Percentiles rank a stretch among this genome's conserved stretches.
Conservation (phyloP, 2,113 vertebrate species). For the Perca flavescens region DNA sequence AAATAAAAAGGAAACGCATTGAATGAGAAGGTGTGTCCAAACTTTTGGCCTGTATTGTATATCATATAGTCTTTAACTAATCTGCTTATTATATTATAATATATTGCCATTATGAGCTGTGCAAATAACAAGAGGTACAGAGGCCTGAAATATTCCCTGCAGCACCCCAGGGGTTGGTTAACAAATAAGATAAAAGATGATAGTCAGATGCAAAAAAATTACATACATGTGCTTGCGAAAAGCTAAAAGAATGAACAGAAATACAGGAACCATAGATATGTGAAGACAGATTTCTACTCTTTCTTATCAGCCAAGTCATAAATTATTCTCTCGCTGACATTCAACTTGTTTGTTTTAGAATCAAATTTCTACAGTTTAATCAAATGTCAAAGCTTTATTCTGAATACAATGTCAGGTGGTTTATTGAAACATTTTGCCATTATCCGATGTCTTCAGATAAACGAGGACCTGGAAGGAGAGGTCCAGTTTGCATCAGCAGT, state of each 20-base stretch:
- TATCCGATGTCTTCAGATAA: slow-evolving; percentile 81
- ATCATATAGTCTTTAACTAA: neutral
- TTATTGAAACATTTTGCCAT: slow-evolving; percentile 33
- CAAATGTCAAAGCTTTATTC: neutral
- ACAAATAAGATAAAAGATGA: neutral
- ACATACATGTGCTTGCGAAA: neutral
- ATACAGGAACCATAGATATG: neutral
- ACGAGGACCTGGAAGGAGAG: slow-evolving; percentile 90
- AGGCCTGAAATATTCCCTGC: neutral
- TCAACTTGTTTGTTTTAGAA: neutral
- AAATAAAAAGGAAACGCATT: too few relatives aligned
- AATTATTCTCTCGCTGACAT: neutral
- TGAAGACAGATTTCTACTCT: neutral
- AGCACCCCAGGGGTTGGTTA: neutral
- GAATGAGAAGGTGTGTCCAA: too few relatives aligned
- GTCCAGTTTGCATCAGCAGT: slow-evolving; percentile 87
- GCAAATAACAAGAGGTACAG: neutral
- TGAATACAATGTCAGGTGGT: neutral
- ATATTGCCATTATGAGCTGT: neutral
- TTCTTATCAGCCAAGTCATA: neutral
- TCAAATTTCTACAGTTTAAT: neutral
- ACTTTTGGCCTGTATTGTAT: too few relatives aligned
- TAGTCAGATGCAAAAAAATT: neutral
- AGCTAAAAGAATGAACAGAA: neutral
- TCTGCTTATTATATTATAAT: too few relatives aligned